Base-by-base conservation (phyloP, 2,113 vertebrate genomes). In the Tragelaphus imberbis region DNA sequence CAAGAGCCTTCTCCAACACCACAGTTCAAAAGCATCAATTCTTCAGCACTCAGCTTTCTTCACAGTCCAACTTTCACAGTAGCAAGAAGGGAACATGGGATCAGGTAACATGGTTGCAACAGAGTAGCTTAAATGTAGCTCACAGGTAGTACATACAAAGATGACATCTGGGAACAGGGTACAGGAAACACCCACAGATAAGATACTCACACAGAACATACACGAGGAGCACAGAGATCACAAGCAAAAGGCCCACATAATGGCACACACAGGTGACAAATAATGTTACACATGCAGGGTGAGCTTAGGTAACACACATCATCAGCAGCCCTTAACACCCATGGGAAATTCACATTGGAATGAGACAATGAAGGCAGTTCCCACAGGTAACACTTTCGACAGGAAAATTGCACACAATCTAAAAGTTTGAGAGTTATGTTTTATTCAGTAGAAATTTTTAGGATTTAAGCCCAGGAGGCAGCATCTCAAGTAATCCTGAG, bases 41-140 rank as follows among this genome's bases (percentile, higher is more conserved):
- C 28, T 61, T 61, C 6, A 0, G 59, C 0, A 0, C 59, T 30
- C 59, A 63, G 28, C 59, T 7, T 30, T 30, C 59, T 63, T 63
- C 59, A 63, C 28, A 63, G 28, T 30, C 59, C 28, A 30, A 15
- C 28, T 30, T 15, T 63, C 59, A 63, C 5, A 5, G 47, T 6
- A n/a, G 28, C 27, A 51, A 19, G 30, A 81, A 53, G 28, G 79
- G 49, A 81, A 30, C 4, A 5, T 49, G 49, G 49, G 30, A 19
- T 51, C 49, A 81, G 79, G 28, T 21, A 51, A 11, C 79, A 51
- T 6, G 79, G 47, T 5, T 21, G 2, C 79, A 21, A 81, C 16
- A 19, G 28, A 19, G 79, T 30, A 19, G 49, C 28, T 33, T 51
- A 53, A 53, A 33, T 33, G 16, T 33, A 53, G 16, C 47, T 80